phyloP scores from a whole-genome alignment of 2,797 vertebrate species.

The Phoebastria nigripes region DNA sequence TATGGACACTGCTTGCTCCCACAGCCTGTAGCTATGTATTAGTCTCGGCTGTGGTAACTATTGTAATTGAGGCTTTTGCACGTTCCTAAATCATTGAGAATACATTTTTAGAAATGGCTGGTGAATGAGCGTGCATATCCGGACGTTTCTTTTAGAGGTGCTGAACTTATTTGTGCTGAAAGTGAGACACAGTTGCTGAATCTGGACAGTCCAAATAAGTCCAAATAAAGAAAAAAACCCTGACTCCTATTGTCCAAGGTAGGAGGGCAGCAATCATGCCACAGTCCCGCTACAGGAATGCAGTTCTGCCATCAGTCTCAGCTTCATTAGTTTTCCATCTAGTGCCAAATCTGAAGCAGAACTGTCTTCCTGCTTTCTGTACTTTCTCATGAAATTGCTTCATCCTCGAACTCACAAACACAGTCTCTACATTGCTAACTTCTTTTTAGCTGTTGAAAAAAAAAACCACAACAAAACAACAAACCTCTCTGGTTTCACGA shows the following conservation, averaged over 20 bases:
- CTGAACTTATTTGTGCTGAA: neutral
- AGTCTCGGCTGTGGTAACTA: neutral
- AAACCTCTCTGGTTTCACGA: neutral
- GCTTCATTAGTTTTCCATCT: neutral
- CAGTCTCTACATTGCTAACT: neutral
- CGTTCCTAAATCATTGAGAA: neutral
- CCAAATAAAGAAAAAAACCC: neutral
- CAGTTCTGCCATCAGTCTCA: neutral
- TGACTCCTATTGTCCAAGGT: neutral
- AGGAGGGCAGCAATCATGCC: neutral
- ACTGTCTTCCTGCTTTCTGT: neutral
- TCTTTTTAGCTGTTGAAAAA: neutral
- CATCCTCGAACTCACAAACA: neutral
- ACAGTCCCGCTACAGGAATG: neutral
- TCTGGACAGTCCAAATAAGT: neutral
- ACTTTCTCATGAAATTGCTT: neutral
- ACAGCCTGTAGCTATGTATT: neutral
- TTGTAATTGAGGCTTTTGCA: neutral
- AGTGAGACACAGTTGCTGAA: neutral
- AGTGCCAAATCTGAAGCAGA: neutral
- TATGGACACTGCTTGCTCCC: neutral
- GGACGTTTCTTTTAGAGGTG: neutral
- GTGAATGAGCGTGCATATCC: neutral
- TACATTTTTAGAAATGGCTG: neutral
- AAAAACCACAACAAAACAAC: neutral